Evolutionary conservation across 2,797 vertebrate genomes (phyloP), one percentile per base, ranked within the genome.

Genomic region (Meda fulgida): DNA sequence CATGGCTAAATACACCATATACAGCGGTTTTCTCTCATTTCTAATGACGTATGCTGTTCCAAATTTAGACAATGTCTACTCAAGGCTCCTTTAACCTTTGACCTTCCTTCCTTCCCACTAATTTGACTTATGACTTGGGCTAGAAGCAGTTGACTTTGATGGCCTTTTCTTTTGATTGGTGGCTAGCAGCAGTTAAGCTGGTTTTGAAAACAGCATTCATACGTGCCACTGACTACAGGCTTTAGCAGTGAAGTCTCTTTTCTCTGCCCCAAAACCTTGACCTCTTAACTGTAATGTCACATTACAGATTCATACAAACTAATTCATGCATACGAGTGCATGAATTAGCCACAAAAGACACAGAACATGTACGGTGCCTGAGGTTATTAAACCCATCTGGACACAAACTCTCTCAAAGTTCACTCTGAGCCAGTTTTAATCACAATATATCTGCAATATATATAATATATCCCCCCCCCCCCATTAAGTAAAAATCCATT

Each of bases 201-300:
- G 6, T 46, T 82, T 60, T 60, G 3, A 51, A 48, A 38, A 36
- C 29, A 84, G 10, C 6, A 13, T 60, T 81, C 19, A 16, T n/a
- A 11, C 31, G 1, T 75, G 5, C 0, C 23, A 55, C 11, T 78
- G 48, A 46, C 73, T 63, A 55, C n/a, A 29, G 63, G 48, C 46
- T 75, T 76, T 40, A 67, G 63, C n/a, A 84, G 60, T 3, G 6
- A 69, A 77, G 14, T 40, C 34, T 77, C 46, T 55, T 84, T 48
- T 69, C 60, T 53, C 5, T 78, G 34, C 34, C n/a, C 73, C 21
- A 55, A 69, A 55, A 26, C n/a, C 29, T n/a, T 84, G 60, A 84
- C 31, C 82, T 43, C 46, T 31, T 36, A 26, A 9, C n/a, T 67
- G 31, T n/a, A 67, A 55, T 36, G 72, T 77, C 72, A 29, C 31